Evolutionary conservation across 92 coral and sea anemone genomes (phyloP).

Genomic region (Paragorgia papillata): DNA sequence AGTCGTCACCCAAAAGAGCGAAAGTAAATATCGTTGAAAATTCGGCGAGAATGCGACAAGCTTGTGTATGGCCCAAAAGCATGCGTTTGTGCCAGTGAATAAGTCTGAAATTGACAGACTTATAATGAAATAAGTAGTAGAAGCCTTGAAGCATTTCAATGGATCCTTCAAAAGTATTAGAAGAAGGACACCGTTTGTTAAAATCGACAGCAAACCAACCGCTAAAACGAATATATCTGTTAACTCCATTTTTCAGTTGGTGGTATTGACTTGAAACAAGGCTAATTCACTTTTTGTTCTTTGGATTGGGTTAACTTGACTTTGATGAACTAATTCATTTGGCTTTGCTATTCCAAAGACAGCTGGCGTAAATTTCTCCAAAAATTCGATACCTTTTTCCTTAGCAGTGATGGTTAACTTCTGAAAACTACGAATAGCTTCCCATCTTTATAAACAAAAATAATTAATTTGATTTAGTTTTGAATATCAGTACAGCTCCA

Average conservation of each 20-base stretch:
- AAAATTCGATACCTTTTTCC: no score
- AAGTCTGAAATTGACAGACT: conserved; percentile 29
- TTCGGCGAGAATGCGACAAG: background rate
- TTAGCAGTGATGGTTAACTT: no score
- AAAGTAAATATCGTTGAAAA: background rate
- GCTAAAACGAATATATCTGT: conserved; percentile 8
- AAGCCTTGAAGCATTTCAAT: conserved; percentile 21
- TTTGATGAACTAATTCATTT: no score
- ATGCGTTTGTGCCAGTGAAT: conserved; percentile 30
- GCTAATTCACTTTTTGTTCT: background rate
- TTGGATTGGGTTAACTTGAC: background rate
- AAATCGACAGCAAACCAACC: background rate
- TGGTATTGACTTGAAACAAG: no score
- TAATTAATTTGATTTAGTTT: no score
- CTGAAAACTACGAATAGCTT: no score
- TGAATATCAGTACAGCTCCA: no score
- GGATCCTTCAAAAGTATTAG: conserved; percentile 14
- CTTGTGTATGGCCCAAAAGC: conserved; percentile 12
- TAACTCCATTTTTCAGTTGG: background rate
- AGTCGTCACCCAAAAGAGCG: conserved; percentile 27
- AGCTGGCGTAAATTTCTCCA: no score
- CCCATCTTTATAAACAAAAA: no score
- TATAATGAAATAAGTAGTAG: conserved; percentile 32
- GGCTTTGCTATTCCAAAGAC: no score
- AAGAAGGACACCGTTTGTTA: conserved; percentile 27